Base-by-base conservation (phyloP, 2,797 vertebrate genomes). In the Esox lucius region DNA sequence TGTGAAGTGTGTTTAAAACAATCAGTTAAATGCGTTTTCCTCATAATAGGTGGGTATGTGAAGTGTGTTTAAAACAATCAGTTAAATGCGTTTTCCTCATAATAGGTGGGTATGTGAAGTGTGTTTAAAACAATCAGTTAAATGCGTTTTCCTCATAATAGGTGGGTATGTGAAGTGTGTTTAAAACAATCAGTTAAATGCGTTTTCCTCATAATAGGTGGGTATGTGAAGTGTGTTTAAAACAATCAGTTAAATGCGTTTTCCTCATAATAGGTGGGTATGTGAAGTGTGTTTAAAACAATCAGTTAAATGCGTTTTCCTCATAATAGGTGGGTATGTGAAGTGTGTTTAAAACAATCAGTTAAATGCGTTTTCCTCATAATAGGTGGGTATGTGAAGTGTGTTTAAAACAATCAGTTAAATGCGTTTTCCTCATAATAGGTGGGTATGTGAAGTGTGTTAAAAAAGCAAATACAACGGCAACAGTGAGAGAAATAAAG, bases 401-500 rank as follows among this genome's bases (percentile, higher is more conserved):
- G 86, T 88, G 85, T 79, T 91, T 91, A 90, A 78, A 89, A 81
- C 88, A 16, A 13, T 5, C 48, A 15, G 48, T 16, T 49, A 16
- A 3, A 5, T 0, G 16, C 15, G 15, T 49, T 49, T 3, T 51
- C 49, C 16, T 16, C 16, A 19, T 51, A 13, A 19, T 19, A 19
- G 2, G 17, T 19, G 49, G 49, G 15, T 51, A 1, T 33, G 13
- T 67, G 84, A 86, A 67, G 31, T 73, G 86, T 88, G 85, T 79
- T 91, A 91, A 90, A 78, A 89, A 81, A n/a, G 79, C 84, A 84
- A 88, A 85, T 79, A 84, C 15, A 17, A 6, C 80, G 67, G 78
- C 81, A 80, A 79, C 80, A 70, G 74, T 91, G 28, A 31, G 90
- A 91, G 89, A 76, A 16, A 51, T 88, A 90, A 83, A 81, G 89